Base-by-base conservation (phyloP, 2,888 invertebrate species). In the Xiphydria camelus region DNA sequence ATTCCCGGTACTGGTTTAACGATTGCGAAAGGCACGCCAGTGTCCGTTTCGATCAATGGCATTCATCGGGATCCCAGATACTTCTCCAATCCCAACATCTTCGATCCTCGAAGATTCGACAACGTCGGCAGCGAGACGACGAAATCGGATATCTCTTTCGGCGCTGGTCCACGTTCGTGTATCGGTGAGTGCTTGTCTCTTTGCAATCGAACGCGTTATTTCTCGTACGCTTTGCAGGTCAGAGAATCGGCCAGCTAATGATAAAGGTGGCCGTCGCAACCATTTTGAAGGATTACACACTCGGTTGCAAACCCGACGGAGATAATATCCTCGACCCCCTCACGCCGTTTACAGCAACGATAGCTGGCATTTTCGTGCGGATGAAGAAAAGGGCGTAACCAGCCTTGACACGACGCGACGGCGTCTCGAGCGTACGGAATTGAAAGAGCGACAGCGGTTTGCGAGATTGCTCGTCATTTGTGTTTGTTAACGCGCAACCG, bases 151-250 rank as follows among this genome's bases (percentile, higher is more conserved):
- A 49, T 70, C 33, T 55, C 64, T 12, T 69, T 68, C 29, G 69
- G 69, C 10, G 38, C 66, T 22, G 69, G 69, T 12, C 66, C 65
- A 3, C 55, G 67, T 47, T 60, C 64, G 1, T 69, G 69, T 19
- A 41, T 67, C 17, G 70, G 68, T 66, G 22, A 47, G 56, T 38
- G 15, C n/a, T 20, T 10, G 33, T 3, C 23, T 26, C 19, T 35
- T 33, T 38, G 36, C 17, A 34, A 52, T 37, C 7, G 3, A 37
- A 22, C 22, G 4, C 2, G 10, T 4, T 22, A 2, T 21, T 12
- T 12, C 12, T 31, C 6, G 6, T 31, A 9, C 6, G 6, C 6
- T 37, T 41, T 53, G 25, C 41, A 66, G 68, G 67, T 17, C 64
- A 59, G 41, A 51, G 62, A 39, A 56, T 68, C 6, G 66, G 62